Conservation (phyloP, 2,797 vertebrate genomes). For the Tiaroga cobitis region DNA sequence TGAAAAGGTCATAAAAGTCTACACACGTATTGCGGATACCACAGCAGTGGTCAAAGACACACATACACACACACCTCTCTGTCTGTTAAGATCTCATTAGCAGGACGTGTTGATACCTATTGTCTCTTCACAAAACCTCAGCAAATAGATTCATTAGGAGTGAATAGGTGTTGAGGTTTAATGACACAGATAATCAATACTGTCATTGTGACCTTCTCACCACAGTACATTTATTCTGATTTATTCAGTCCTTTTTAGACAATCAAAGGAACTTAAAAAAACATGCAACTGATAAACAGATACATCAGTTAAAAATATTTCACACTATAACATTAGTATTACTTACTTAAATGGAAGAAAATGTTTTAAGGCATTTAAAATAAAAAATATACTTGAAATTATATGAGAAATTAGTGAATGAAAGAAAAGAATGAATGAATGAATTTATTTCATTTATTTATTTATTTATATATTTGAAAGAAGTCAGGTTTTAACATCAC, state of each 20-base stretch:
- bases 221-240: conserved; percentile 7
- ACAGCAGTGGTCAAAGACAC: conserved; percentile 15
- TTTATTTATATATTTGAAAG: neutral
- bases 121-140: conserved; percentile 19
- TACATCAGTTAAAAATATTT: neutral
- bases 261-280: neutral
- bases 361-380: neutral
- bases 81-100: conserved; percentile 37
- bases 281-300: neutral
- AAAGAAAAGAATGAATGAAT: accelerated
- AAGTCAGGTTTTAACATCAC: neutral
- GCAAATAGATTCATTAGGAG: conserved; percentile 64
- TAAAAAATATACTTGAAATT: neutral
- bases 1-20: conserved; percentile 23
- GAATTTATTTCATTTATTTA: accelerated
- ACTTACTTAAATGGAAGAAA: neutral
- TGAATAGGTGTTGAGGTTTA: conserved; percentile 41
- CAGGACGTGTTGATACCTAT: conserved; percentile 39
- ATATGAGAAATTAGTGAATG: neutral
- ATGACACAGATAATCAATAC: conserved; percentile 62
- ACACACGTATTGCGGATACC: neutral
- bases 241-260: neutral
- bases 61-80: conserved; percentile 18
- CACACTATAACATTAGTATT: neutral
- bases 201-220: conserved; percentile 60